These are phyloP conservation scores for Xestia ashworthii DNA, from an alignment of 2,888 invertebrate species.

Conservation along the genomic window DNA sequence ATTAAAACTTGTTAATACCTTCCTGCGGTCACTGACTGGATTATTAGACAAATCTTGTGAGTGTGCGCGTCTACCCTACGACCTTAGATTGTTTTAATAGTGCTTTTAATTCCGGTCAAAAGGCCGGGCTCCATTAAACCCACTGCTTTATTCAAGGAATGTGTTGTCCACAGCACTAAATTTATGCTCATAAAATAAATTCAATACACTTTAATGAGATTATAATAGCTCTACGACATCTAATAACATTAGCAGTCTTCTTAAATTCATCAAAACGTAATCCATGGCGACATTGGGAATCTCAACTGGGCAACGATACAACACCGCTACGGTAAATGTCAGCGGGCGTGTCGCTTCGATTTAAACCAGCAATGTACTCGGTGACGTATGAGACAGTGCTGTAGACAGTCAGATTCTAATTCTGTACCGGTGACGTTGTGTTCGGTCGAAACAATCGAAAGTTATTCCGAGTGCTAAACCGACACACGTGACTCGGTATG, in stretches of 20 bases:
- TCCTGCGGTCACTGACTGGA: slow-evolving; percentile 73
- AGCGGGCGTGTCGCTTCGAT: slow-evolving; percentile 50
- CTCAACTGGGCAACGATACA: slow-evolving; percentile 41
- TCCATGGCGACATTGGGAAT: slow-evolving; percentile 33
- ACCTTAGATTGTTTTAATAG: slow-evolving; percentile 57
- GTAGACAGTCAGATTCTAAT: slow-evolving; percentile 85
- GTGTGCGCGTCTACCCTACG: slow-evolving; percentile 54
- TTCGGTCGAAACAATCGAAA: slow-evolving; percentile 87
- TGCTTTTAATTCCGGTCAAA: slow-evolving; percentile 39
- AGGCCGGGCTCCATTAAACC: slow-evolving; percentile 6
- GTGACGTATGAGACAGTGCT: slow-evolving; percentile 73
- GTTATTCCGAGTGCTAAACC: slow-evolving; percentile 87
- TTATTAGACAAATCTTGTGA: slow-evolving; percentile 64
- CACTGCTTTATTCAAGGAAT: slow-evolving; percentile 14
- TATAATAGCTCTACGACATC: slow-evolving; percentile 16
- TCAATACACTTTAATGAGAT: neutral
- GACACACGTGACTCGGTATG: slow-evolving; percentile 81
- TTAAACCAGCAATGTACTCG: slow-evolving; percentile 69
- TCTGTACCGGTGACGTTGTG: slow-evolving; percentile 84
- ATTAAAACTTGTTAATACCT: slow-evolving; percentile 83
- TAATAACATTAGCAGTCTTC: slow-evolving; percentile 39
- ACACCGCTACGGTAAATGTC: slow-evolving; percentile 43
- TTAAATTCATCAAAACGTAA: slow-evolving; percentile 31
- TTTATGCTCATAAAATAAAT: slow-evolving; percentile 2
- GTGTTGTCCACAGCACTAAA: neutral